Evolutionary conservation across 1,140 invertebrate species (phyloP).

Genomic region (Doryteuthis pealeii): DNA sequence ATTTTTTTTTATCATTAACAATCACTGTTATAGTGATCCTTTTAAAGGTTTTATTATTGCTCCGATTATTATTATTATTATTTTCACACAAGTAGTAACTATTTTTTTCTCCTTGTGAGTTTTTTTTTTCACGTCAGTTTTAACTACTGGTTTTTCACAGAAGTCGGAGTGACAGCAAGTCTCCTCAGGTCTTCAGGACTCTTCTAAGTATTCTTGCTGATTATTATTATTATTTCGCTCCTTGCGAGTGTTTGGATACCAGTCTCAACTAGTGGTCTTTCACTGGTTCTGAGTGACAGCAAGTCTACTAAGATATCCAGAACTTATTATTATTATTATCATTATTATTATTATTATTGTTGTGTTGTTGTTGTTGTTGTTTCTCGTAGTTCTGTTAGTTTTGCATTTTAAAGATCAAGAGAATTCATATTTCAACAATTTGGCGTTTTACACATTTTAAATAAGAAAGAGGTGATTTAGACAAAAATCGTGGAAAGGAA

Average conservation of each 20-base stretch:
- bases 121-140: background rate
- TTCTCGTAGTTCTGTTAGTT: no score
- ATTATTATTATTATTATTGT: slow-evolving; percentile 5
- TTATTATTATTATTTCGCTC: no score
- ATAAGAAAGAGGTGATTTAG: no score
- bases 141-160: no score
- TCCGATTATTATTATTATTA: background rate
- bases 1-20: background rate
- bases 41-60: background rate
- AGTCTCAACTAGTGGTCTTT: background rate
- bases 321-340: background rate
- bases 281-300: background rate
- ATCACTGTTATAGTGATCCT: background rate
- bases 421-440: no score
- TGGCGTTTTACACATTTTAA: no score
- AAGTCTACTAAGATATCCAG: background rate
- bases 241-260: background rate
- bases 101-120: background rate
- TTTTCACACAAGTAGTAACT: background rate
- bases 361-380: background rate
- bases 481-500: no score
- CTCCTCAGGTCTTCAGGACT: no score
- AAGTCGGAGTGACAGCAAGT: no score
- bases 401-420: no score
- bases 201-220: no score